Conservation (phyloP, 2,797 vertebrate species). For the Okamejei kenojei region DNA sequence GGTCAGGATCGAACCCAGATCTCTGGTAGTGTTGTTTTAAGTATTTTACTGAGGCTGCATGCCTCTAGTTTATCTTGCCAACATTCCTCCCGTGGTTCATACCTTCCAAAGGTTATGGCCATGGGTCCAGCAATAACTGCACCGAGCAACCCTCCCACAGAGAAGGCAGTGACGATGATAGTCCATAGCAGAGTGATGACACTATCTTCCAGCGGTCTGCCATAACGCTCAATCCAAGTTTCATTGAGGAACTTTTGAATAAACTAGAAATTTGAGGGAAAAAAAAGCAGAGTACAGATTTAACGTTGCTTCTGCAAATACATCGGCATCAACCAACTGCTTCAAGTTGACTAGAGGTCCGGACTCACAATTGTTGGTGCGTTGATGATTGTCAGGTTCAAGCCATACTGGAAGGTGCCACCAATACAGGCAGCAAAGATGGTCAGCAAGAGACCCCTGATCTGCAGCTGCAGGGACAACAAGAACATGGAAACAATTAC, state of each 20-base stretch:
- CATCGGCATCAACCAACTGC: neutral
- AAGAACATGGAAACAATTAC: neutral
- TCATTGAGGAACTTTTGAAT: constrained; percentile 78
- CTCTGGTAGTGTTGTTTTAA: too few species aligned
- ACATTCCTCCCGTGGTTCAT: constrained; percentile 38
- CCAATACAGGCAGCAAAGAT: constrained; percentile 30
- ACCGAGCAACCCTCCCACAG: constrained; percentile 72
- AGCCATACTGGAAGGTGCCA: constrained; percentile 12
- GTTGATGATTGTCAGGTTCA: constrained; percentile 21
- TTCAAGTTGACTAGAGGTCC: neutral
- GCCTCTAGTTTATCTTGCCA: neutral
- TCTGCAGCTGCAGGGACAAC: neutral
- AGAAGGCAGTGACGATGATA: constrained; percentile 74
- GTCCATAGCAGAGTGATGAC: constrained; percentile 75
- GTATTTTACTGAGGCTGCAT: too few species aligned
- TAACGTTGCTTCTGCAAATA: neutral
- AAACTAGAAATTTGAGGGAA: constrained; percentile 53
- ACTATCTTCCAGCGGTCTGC: constrained; percentile 56
- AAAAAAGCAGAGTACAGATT: neutral
- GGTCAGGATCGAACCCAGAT: too few species aligned
- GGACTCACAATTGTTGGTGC: constrained; percentile 15
- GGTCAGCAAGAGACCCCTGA: neutral
- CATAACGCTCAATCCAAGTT: constrained; percentile 68
- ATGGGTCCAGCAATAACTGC: constrained; percentile 75
- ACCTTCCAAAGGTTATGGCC: constrained; percentile 78